phyloP scores from a whole-genome alignment of 2,113 vertebrate species.

The Tetrao urogallus region DNA sequence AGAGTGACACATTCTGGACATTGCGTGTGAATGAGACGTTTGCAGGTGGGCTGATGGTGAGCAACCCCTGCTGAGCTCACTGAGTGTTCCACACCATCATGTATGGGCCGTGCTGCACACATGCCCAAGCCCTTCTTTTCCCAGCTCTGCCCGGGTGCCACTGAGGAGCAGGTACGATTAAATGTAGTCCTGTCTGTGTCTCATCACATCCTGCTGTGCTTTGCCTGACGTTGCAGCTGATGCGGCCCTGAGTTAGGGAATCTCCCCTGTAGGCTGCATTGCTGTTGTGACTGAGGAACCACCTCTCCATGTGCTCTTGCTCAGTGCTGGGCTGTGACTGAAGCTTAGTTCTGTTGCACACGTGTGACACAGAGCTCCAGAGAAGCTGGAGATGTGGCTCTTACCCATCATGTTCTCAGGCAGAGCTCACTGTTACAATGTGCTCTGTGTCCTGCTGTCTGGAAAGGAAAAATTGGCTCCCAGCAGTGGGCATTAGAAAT shows the following conservation, averaged over 20 bases:
- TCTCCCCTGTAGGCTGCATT: background rate
- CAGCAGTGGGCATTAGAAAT: background rate
- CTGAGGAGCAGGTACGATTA: background rate
- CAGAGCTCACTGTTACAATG: background rate
- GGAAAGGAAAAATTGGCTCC: background rate
- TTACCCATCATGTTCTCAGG: background rate
- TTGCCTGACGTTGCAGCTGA: background rate
- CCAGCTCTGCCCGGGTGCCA: background rate
- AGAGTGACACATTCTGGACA: background rate
- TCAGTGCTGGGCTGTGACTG: background rate
- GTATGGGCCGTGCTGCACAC: background rate
- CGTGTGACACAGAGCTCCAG: background rate
- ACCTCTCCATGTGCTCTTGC: background rate
- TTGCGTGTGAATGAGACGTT: background rate
- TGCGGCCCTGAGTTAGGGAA: background rate
- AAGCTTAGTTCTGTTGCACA: background rate
- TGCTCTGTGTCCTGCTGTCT: background rate
- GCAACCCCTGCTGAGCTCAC: background rate
- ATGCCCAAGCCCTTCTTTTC: rapidly evolving
- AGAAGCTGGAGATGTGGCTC: background rate
- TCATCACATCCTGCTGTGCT: background rate
- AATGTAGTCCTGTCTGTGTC: background rate
- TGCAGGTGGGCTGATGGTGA: background rate
- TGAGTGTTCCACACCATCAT: background rate
- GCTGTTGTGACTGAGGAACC: background rate